Evolutionary conservation across 2,888 invertebrate genomes (phyloP).

Genomic region (Hyalella azteca): DNA sequence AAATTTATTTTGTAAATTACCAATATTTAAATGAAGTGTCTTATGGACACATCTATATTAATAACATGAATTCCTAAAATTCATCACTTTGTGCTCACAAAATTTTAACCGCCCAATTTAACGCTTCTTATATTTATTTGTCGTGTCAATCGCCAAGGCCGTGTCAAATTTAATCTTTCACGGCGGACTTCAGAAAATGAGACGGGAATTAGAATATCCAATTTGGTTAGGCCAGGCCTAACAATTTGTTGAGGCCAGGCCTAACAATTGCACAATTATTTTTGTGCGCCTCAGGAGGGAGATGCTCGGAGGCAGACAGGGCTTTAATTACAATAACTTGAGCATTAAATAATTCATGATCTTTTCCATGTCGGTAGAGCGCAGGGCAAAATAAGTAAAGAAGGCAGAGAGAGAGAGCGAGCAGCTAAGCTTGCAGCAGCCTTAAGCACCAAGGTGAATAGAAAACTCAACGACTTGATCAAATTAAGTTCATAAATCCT

Average conservation of each 20-base stretch:
- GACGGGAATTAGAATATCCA: slow-evolving; percentile 34
- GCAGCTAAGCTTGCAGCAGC: not conserved
- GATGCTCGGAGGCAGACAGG: slow-evolving; percentile 31
- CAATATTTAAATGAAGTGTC: too few relatives aligned
- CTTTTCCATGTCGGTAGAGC: not conserved
- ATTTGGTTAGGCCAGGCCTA: slow-evolving; percentile 23
- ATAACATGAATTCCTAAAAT: too few relatives aligned
- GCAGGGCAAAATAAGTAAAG: not conserved
- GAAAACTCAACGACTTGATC: slow-evolving; percentile 3
- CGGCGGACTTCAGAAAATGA: not conserved
- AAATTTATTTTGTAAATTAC: too few relatives aligned
- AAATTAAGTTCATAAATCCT: slow-evolving; percentile 16
- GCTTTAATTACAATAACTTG: slow-evolving; percentile 35
- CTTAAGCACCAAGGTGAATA: not conserved
- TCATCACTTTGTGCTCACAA: too few relatives aligned
- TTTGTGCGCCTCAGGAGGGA: slow-evolving; percentile 27
- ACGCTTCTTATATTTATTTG: too few relatives aligned
- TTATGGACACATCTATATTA: too few relatives aligned
- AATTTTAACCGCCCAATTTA: too few relatives aligned
- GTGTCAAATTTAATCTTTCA: slow-evolving; percentile 9
- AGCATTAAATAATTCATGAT: slow-evolving; percentile 34
- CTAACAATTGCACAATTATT: slow-evolving; percentile 34
- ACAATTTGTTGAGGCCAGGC: slow-evolving; percentile 26
- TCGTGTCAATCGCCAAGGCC: not conserved
- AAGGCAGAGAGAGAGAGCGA: not conserved